Conservation (phyloP, 2,888 invertebrate genomes). For the Nemurella pictetii region DNA sequence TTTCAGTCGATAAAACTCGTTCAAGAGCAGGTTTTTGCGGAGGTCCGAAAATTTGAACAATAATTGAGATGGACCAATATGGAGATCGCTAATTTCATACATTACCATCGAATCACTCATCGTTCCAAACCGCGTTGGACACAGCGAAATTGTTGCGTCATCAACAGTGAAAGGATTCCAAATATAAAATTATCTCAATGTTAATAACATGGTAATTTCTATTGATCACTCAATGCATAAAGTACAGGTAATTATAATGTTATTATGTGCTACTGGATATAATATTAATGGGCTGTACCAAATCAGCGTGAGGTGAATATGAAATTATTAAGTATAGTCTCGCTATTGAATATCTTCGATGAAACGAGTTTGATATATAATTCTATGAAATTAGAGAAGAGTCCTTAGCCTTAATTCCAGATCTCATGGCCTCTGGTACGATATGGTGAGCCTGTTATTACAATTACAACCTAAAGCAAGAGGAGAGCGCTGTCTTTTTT, state of each 20-base stretch:
- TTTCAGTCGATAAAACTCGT: neutral
- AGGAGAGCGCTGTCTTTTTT: neutral
- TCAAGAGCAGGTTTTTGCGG: neutral
- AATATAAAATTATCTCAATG: conserved; percentile 2
- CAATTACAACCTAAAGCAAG: too few species aligned
- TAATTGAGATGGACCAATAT: conserved; percentile 18
- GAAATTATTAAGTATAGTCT: conserved; percentile 7
- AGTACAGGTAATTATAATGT: conserved; percentile 13
- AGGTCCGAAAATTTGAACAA: neutral
- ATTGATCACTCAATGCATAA: conserved; percentile 20
- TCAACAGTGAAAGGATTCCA: conserved; percentile 14
- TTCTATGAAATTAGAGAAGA: conserved; percentile 4
- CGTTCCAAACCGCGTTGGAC: neutral
- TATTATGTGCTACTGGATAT: conserved; percentile 18
- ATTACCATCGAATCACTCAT: conserved; percentile 4
- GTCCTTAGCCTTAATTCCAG: conserved; percentile 14
- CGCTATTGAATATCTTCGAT: neutral
- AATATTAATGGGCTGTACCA: neutral
- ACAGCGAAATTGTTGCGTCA: conserved; percentile 14
- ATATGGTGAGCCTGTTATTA: neutral
- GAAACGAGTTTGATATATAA: conserved; percentile 26
- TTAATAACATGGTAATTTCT: conserved; percentile 25
- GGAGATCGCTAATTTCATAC: conserved; percentile 1
- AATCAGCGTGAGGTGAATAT: conserved; percentile 8
- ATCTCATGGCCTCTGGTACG: neutral